Evolutionary conservation across 2,797 vertebrate species (phyloP), one percentile per base, ranked within the genome.

Genomic region (Syngnathus acus): DNA sequence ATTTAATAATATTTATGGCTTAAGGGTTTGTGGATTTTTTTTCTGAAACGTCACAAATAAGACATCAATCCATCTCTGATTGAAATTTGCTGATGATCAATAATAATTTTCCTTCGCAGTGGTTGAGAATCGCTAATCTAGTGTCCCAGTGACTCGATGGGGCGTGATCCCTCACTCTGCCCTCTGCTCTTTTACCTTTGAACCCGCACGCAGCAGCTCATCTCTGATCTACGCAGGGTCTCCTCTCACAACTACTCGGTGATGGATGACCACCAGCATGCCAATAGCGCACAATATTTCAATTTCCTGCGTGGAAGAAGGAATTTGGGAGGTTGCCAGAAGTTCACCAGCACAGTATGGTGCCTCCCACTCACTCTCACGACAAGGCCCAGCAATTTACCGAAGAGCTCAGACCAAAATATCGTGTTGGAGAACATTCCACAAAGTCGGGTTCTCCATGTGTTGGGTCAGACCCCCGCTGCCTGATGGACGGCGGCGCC

Each of bases 331-430:
- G 94, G 92, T 94, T 94, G 91, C 87, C 85, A 70, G 81, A 90
- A 95, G 95, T 96, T 98, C 93, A 94, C 88, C 86, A 78, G 87
- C 94, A 93, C 95, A 95, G 94, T 93, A 88, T 95, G 93, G 90
- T 90, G 92, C 91, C 93, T 87, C 78, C 82, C 82, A 66, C 39
- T n/a, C 78, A 86, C n/a, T n/a, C 79, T 86, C 73, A 53, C 89
- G 88, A 79, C 85, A 86, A 92, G 87, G 71, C 88, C 76, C 74
- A 69, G 65, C 75, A 77, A 79, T 13, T 78, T 80, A 85, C 87
- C 67, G 86, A 88, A 90, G 81, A 92, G 89, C 89, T 39, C 75
- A 92, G 92, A 91, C 89, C 82, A 93, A 94, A 92, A 92, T 91
- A 88, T 91, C 89, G 88, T 91, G 82, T 78, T 61, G 58, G 51